phyloP scores from a whole-genome alignment of 2,888 invertebrate genomes.

The Xylocampa areola region DNA sequence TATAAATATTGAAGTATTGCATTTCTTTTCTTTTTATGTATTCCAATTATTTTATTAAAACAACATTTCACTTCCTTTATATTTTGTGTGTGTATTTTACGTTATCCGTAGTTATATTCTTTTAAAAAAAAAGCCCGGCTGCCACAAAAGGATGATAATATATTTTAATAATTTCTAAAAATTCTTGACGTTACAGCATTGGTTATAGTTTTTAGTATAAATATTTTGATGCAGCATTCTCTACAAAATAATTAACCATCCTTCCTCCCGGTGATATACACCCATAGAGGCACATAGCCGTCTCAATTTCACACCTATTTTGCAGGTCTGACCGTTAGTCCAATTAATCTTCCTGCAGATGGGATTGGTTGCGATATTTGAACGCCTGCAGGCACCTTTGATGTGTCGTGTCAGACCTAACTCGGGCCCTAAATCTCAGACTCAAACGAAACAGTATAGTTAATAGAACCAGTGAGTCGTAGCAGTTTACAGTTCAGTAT shows the following conservation, averaged over 20 bases:
- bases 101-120: too few species aligned
- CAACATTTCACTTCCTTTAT: too few species aligned
- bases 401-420: conserved; percentile 15
- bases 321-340: conserved; percentile 35
- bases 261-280: background rate
- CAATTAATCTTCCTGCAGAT: conserved; percentile 49
- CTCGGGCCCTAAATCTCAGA: conserved; percentile 26
- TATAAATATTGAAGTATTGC: too few species aligned
- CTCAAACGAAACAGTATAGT: conserved; percentile 15
- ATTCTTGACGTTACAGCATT: too few species aligned
- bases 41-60: too few species aligned
- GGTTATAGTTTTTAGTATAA: too few species aligned
- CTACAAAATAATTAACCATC: background rate
- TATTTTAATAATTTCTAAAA: too few species aligned
- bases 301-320: conserved; percentile 53
- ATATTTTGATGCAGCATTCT: background rate
- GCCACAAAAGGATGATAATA: too few species aligned
- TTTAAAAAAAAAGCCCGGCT: too few species aligned
- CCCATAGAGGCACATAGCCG: background rate
- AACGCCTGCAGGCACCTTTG: conserved; percentile 43
- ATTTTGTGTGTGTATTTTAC: too few species aligned
- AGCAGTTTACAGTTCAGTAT: background rate
- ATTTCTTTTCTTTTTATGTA: too few species aligned
- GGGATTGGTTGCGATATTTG: conserved; percentile 47
- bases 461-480: conserved; percentile 1